phyloP scores from a whole-genome alignment of 2,113 vertebrate genomes.

The rat (Rattus norvegicus) region GRCr8 NC_086039.1:61360501-61361000 shows the following conservation, averaged over 20 bases:
- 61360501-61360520: constrained; percentile 28
- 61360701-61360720: not conserved
- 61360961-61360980: not conserved
- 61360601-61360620: constrained; percentile 79
- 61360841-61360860: not conserved
- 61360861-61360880: not conserved
- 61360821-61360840: not conserved
- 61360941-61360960: not conserved
- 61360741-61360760: not conserved
- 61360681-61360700: not conserved
- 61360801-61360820: constrained; percentile 24
- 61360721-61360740: not conserved
- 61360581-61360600: constrained; percentile 55
- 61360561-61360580: constrained; percentile 1
- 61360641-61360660: constrained; percentile 30
- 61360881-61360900: not conserved
- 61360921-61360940: not conserved
- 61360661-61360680: not conserved
- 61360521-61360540: constrained; percentile 68
- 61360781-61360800: not conserved
- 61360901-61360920: not conserved
- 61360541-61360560: constrained; percentile 4
- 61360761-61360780: not conserved
- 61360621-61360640: constrained; percentile 74
- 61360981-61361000: not conserved